Evolutionary conservation across 2,888 invertebrate species (phyloP).

Genomic region (Lochmaea crataegi): DNA sequence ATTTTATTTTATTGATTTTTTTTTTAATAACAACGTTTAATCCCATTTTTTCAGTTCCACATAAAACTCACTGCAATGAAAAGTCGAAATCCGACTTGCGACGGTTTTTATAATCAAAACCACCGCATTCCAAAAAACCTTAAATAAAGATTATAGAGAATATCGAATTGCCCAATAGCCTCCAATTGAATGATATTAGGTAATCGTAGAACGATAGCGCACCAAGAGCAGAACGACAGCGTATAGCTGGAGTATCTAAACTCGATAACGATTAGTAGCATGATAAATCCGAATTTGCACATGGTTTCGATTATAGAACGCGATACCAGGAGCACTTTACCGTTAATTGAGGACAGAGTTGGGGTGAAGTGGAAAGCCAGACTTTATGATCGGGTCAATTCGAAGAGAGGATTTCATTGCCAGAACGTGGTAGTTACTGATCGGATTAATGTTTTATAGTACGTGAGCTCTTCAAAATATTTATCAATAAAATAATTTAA

Average conservation of each 20-base stretch:
- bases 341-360: slow-evolving; percentile 42
- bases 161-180: slow-evolving; percentile 7
- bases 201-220: slow-evolving; percentile 17
- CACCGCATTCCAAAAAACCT: neutral
- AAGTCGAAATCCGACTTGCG: neutral
- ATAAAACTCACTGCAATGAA: too few species aligned
- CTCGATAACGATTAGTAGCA: slow-evolving; percentile 60
- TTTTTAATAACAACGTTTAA: too few species aligned
- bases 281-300: slow-evolving; percentile 61
- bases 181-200: slow-evolving; percentile 21
- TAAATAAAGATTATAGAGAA: slow-evolving; percentile 17
- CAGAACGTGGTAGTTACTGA: slow-evolving; percentile 25
- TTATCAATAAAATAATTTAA: neutral
- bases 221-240: slow-evolving; percentile 10
- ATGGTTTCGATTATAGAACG: slow-evolving; percentile 58
- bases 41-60: too few species aligned
- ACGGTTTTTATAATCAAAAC: neutral
- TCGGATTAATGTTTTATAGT: slow-evolving; percentile 14
- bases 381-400: slow-evolving; percentile 36
- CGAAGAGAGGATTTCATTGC: slow-evolving; percentile 28
- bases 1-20: too few species aligned
- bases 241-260: slow-evolving; percentile 24
- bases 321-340: slow-evolving; percentile 57
- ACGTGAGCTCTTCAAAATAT: slow-evolving; percentile 9
- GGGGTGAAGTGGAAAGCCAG: slow-evolving; percentile 29